These are phyloP conservation scores for Tetraodon nigroviridis DNA, from an alignment of 2,113 vertebrate genomes.

Conservation along the genomic window DNA sequence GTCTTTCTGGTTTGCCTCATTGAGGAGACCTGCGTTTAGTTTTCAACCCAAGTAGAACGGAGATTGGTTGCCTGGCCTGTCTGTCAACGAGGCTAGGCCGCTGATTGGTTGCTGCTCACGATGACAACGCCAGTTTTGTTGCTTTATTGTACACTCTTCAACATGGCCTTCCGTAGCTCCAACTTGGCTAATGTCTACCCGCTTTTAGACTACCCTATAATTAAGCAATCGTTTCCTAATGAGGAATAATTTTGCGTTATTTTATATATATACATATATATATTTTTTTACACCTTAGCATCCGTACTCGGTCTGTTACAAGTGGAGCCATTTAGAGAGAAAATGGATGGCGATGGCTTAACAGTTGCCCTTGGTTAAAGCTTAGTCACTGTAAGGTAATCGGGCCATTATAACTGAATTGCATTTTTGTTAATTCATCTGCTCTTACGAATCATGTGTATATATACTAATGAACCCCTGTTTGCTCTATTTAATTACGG, in stretches of 20 bases:
- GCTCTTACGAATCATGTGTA: not conserved
- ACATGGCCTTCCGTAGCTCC: slow-evolving; percentile 65
- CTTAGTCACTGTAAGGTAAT: slow-evolving; percentile 8
- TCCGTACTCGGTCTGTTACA: slow-evolving; percentile 12
- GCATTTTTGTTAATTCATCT: not conserved
- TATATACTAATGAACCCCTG: not conserved
- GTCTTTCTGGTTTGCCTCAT: slow-evolving; percentile 58
- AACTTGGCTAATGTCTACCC: slow-evolving; percentile 34
- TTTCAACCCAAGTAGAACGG: slow-evolving; percentile 49
- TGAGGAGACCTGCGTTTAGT: slow-evolving; percentile 62
- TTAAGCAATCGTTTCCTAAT: not conserved
- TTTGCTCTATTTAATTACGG: slow-evolving; percentile 1
- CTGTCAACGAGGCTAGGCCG: slow-evolving; percentile 29
- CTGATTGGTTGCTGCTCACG: slow-evolving; percentile 64
- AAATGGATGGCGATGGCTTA: slow-evolving; percentile 56
- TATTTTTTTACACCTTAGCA: slow-evolving; percentile 3
- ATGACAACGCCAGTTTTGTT: slow-evolving; percentile 66
- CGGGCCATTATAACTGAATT: not conserved
- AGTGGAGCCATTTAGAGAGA: slow-evolving; percentile 32
- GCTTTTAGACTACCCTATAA: slow-evolving; percentile 1
- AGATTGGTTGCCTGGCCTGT: slow-evolving; percentile 56
- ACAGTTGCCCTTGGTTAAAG: slow-evolving; percentile 21
- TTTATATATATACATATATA: too few species aligned
- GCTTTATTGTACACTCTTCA: slow-evolving; percentile 59
- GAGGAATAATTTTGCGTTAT: not conserved